Evolutionary conservation across 2,113 vertebrate species (phyloP).

Genomic region (Pogona vitticeps): DNA sequence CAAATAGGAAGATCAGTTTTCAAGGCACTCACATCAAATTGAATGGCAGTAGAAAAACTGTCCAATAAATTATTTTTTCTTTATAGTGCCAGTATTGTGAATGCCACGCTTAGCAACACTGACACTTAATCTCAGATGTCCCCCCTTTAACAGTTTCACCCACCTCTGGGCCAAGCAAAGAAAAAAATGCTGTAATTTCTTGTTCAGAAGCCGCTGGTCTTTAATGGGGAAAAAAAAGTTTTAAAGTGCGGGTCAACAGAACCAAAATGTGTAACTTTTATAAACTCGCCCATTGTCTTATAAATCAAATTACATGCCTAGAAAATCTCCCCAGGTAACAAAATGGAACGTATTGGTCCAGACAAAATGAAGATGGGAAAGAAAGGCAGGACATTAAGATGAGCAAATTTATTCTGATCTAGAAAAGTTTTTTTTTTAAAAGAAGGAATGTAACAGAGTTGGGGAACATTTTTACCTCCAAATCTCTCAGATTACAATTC

Average conservation of each 20-base stretch:
- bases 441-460: background rate
- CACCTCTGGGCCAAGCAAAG: conserved; percentile 82
- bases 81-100: conserved; percentile 96
- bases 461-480: background rate
- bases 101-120: conserved; percentile 90
- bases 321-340: background rate
- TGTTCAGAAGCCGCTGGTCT: conserved; percentile 90
- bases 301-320: conserved; percentile 40
- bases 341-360: background rate
- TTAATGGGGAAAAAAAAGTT: conserved; percentile 83
- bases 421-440: background rate
- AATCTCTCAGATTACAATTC: background rate
- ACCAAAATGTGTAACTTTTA: conserved; percentile 76
- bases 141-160: conserved; percentile 82
- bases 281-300: conserved; percentile 67
- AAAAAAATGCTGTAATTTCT: conserved; percentile 86
- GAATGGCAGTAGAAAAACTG: conserved; percentile 94
- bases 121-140: conserved; percentile 92
- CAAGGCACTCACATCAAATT: conserved; percentile 98
- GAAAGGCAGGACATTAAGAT: background rate
- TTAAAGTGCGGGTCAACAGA: conserved; percentile 92
- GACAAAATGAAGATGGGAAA: background rate
- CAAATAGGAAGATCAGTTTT: conserved; percentile 98
- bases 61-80: conserved; percentile 88
- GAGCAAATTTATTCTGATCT: conserved; percentile 6